Percentiles rank a stretch among this genome's conserved stretches.
phyloP scores from a whole-genome alignment of 2,113 vertebrate species.

The Ia io region DNA sequence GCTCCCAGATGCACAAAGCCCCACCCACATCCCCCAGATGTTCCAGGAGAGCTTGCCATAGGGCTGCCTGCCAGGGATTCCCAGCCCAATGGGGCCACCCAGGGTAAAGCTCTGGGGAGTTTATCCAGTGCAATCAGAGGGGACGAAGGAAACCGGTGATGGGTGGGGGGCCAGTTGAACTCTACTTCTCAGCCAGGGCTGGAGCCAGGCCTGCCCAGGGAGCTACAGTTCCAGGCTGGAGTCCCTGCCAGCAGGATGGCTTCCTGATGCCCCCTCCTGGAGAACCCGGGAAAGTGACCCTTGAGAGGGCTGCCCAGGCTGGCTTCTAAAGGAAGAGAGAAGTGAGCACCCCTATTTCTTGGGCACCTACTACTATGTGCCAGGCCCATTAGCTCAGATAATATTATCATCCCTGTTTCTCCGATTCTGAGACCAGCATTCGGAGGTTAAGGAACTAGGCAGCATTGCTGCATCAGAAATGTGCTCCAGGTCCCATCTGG shows the following conservation, averaged over 20 bases:
- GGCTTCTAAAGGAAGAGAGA: neutral
- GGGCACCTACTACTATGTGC: neutral
- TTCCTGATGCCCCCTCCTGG: slow-evolving; percentile 69
- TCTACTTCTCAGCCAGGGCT: neutral
- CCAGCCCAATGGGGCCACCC: no score
- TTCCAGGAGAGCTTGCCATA: neutral
- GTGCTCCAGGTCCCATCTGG: neutral
- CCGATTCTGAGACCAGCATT: neutral
- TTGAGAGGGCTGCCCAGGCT: neutral
- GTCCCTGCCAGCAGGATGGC: neutral
- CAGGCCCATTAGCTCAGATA: neutral
- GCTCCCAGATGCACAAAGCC: neutral
- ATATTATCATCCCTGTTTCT: neutral
- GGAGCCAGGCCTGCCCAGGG: neutral
- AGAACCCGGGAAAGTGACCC: neutral
- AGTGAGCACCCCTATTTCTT: neutral
- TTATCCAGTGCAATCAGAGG: neutral
- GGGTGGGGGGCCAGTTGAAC: neutral
- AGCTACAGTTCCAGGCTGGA: neutral
- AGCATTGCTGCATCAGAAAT: neutral
- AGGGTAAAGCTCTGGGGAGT: neutral
- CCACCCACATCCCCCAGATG: neutral
- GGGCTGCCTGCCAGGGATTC: neutral
- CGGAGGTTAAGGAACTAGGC: neutral
- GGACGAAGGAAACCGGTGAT: neutral